Evolutionary conservation across 2,797 vertebrate genomes (phyloP), one percentile per base, ranked within the genome.

Genomic region (Muscicapa comitata): DNA sequence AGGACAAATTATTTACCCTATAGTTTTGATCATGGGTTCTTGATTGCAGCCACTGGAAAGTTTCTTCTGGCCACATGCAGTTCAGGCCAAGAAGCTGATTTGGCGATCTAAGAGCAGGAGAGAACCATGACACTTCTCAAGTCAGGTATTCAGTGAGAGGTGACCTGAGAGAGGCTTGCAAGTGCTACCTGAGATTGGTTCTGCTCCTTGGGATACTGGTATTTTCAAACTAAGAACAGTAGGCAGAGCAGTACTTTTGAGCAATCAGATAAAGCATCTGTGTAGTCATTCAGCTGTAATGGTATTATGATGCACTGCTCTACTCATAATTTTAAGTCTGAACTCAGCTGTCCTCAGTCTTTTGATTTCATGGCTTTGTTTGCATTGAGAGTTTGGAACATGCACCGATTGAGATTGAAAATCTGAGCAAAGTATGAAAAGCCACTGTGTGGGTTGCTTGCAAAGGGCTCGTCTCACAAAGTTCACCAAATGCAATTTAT

Each of bases 391-490:
- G 5, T 74, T 67, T 74, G 53, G 51, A 81, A 81, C 25, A 37
- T 63, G 24, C 25, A 40, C 12, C 0, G 0, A 11, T 79, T 75
- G 26, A n/a, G 26, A 33, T 17, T 1, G 0, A 29, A 78, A 61
- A 67, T 40, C 71, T n/a, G 38, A 57, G 23, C 29, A 24, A 81
- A 70, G 20, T 28, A 40, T 51, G 37, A 45, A 66, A 86, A 84
- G 24, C 29, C n/a, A 8, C 19, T 6, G 6, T 28, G 38, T n/a
- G 21, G 8, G 31, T 58, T 89, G 17, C 20, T 81, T 74, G 61
- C 33, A 59, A 11, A 81, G 19, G 15, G 4, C 50, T 87, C 3
- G 3, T 82, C 43, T 89, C 47, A 14, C 38, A 57, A 74, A 88
- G 7, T 58, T 84, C 21, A 13, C 17, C 42, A 37, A 38, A 43